phyloP scores from a whole-genome alignment of 2,888 invertebrate species.

The Harpalus rufipes region DNA sequence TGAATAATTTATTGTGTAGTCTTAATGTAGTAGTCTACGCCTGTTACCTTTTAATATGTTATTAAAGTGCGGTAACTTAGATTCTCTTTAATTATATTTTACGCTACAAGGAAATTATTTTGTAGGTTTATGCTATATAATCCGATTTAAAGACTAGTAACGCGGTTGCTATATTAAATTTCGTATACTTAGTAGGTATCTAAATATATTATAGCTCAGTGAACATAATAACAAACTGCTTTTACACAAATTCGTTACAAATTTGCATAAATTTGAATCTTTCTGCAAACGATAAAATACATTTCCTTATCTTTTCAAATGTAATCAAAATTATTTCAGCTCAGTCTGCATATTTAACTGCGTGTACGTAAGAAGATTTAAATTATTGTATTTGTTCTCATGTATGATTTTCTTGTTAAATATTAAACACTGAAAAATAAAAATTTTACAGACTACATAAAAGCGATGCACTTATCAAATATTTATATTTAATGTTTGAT shows the following conservation, averaged over 20 bases:
- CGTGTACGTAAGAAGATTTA: not conserved
- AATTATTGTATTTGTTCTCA: not conserved
- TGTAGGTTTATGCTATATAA: conserved; percentile 53
- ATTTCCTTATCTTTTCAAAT: conserved; percentile 3
- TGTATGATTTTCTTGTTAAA: not conserved
- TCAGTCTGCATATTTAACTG: not conserved
- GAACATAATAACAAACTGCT: conserved; percentile 43
- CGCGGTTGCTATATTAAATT: conserved; percentile 43
- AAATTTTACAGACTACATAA: too few species aligned
- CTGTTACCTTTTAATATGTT: conserved; percentile 22
- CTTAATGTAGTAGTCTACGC: conserved; percentile 21
- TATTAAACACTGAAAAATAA: too few species aligned
- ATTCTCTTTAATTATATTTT: conserved; percentile 53
- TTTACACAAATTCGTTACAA: conserved; percentile 27
- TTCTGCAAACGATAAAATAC: not conserved
- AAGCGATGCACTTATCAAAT: too few species aligned
- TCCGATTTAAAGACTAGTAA: conserved; percentile 53
- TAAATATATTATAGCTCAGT: conserved; percentile 50
- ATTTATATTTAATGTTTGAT: too few species aligned
- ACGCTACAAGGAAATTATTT: conserved; percentile 46
- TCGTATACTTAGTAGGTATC: conserved; percentile 37
- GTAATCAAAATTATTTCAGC: not conserved
- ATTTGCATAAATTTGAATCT: conserved; percentile 37
- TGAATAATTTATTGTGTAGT: not conserved
- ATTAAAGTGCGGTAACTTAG: conserved; percentile 23